A percentile compares a stretch with the other conserved stretches of the same genome.
Evolutionary conservation across 1,140 invertebrate genomes (phyloP).

Genomic region (Drosophila tsacasi): DNA sequence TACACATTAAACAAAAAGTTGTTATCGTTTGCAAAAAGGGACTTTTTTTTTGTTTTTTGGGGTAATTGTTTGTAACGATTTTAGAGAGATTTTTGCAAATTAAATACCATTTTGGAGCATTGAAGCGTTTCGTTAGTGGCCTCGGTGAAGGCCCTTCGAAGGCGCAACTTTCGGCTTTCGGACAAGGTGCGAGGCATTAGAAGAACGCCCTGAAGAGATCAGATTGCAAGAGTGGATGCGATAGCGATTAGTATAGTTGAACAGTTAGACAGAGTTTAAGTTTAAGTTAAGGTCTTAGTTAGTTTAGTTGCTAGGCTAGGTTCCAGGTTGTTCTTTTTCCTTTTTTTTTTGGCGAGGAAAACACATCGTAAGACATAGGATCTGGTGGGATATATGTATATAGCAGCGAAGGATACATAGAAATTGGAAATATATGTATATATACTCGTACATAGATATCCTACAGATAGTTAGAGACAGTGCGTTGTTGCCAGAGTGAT

Average conservation of each 20-base stretch:
- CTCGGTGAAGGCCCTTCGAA: constrained; percentile 94
- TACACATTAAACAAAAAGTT: constrained; percentile 48
- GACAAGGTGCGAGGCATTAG: constrained; percentile 94
- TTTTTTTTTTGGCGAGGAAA: neutral
- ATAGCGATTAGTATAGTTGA: constrained; percentile 63
- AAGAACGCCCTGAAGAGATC: constrained; percentile 90
- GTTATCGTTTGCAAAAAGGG: constrained; percentile 32
- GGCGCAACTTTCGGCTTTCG: constrained; percentile 91
- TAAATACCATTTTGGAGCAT: constrained; percentile 94
- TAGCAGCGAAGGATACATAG: constrained; percentile 17
- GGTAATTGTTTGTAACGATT: constrained; percentile 23
- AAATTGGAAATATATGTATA: constrained; percentile 7
- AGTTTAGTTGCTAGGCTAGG: constrained; percentile 41
- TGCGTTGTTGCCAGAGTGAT: neutral
- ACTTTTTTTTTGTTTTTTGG: constrained; percentile 15
- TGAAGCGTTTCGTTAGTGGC: constrained; percentile 94
- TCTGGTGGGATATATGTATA: neutral
- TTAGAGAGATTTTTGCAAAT: constrained; percentile 29
- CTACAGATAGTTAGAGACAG: constrained; percentile 1
- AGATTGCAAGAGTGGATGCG: constrained; percentile 68
- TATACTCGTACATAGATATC: constrained; percentile 16
- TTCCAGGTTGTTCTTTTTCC: neutral
- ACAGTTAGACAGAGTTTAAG: constrained; percentile 33
- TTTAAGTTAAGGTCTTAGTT: constrained; percentile 28
- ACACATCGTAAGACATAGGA: constrained; percentile 19